Conservation (phyloP, 2,797 vertebrate genomes). For the Sebastiscus albofasciatus region DNA sequence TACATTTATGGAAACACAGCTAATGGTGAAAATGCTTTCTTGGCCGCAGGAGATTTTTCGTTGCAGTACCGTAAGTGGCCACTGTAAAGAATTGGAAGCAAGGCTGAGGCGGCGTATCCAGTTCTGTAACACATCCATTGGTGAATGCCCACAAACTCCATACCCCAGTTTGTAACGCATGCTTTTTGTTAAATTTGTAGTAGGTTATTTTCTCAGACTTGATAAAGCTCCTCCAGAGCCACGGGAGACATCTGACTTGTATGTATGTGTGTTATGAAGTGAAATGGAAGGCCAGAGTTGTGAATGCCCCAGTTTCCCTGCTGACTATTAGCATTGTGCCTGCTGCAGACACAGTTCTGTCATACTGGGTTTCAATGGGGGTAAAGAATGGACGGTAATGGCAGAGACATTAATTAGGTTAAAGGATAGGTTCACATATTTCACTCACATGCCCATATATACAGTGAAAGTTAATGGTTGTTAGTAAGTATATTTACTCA, state of each 20-base stretch:
- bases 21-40: too few species aligned
- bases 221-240: too few species aligned
- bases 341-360: not conserved
- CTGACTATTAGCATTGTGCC: not conserved
- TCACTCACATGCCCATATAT: not conserved
- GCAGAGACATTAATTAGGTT: not conserved
- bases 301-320: constrained; percentile 35
- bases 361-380: not conserved
- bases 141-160: not conserved
- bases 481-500: not conserved
- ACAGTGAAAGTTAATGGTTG: not conserved
- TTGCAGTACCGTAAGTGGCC: too few species aligned
- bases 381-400: not conserved
- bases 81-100: too few species aligned
- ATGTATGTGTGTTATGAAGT: not conserved
- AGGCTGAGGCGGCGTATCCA: too few species aligned
- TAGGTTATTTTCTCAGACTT: too few species aligned
- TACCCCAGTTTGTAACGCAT: not conserved
- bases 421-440: not conserved
- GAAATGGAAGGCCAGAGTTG: not conserved
- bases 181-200: too few species aligned
- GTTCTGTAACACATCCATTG: too few species aligned
- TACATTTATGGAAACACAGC: too few species aligned
- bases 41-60: rapidly evolving
- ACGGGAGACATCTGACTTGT: not conserved